Conservation (phyloP, 1,140 invertebrate genomes). For the Batillaria attramentaria region DNA sequence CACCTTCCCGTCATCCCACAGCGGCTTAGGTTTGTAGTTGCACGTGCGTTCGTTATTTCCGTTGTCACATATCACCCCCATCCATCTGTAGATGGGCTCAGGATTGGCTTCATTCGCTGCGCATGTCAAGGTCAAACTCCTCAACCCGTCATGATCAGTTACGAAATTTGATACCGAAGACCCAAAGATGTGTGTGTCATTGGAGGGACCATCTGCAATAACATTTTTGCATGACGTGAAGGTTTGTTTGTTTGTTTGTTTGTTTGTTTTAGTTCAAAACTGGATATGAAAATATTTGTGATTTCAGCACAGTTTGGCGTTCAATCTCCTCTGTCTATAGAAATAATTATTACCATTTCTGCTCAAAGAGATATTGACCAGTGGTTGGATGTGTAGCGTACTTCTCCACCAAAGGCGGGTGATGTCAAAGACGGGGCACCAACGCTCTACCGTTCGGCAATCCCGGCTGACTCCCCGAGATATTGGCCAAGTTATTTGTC, state of each 20-base stretch:
- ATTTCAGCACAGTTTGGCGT: background rate
- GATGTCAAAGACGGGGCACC: background rate
- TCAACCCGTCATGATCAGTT: background rate
- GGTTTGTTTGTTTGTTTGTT: background rate
- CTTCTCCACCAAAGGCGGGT: background rate
- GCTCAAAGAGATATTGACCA: background rate
- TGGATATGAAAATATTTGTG: background rate
- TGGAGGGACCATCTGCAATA: conserved; percentile 3
- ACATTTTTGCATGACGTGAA: background rate
- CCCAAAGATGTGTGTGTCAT: background rate
- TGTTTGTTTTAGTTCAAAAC: background rate
- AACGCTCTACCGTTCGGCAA: background rate
- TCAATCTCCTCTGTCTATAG: too few species aligned
- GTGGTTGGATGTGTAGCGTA: background rate
- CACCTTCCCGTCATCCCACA: background rate
- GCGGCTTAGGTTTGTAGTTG: background rate
- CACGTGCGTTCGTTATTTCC: background rate
- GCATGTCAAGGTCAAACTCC: background rate
- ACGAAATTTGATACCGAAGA: background rate
- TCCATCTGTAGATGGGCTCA: background rate
- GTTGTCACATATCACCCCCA: background rate
- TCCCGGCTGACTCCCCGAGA: background rate
- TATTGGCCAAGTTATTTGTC: background rate
- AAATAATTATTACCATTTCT: too few species aligned
- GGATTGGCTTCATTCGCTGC: background rate